Conservation (phyloP, 2,797 vertebrate species). For the Diplodus puntazzo region DNA sequence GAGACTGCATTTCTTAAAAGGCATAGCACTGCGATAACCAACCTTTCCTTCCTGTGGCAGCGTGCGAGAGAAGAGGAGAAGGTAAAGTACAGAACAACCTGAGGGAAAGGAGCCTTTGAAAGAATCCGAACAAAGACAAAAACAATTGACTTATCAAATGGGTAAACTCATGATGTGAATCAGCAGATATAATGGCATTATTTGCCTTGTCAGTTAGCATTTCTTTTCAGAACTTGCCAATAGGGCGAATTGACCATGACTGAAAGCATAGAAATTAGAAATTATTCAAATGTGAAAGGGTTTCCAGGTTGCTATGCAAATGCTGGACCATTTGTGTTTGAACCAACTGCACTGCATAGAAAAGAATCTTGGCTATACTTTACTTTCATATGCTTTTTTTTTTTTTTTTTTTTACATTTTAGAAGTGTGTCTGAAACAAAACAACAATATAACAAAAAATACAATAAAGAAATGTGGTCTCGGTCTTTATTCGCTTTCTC, state of each 20-base stretch:
- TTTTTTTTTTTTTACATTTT: background rate
- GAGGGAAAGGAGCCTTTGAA: conserved; percentile 16
- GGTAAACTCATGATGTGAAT: conserved; percentile 16
- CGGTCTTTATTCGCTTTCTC: conserved; percentile 16
- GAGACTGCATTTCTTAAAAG: conserved; percentile 59
- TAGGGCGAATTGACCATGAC: conserved; percentile 53
- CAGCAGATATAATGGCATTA: conserved; percentile 34
- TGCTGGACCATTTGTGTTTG: conserved; percentile 51
- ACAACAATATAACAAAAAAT: background rate
- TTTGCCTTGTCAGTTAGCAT: conserved; percentile 48
- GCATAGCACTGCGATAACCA: conserved; percentile 35
- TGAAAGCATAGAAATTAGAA: conserved; percentile 80
- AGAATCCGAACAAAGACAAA: conserved; percentile 39
- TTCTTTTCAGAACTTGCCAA: conserved; percentile 48
- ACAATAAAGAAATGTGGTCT: conserved; percentile 6
- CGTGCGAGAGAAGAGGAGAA: conserved; percentile 7
- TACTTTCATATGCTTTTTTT: background rate
- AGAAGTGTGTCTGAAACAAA: conserved; percentile 15
- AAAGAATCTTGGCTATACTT: conserved; percentile 2
- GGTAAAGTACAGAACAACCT: background rate
- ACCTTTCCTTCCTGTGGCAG: conserved; percentile 25
- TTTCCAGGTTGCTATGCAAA: conserved; percentile 64
- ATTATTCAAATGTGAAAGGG: conserved; percentile 77
- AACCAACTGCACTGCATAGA: conserved; percentile 35
- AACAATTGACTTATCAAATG: conserved; percentile 27